Evolutionary conservation across 2,888 invertebrate genomes (phyloP), one percentile per base, ranked within the genome.

Genomic region (Amphimallon solstitiale): DNA sequence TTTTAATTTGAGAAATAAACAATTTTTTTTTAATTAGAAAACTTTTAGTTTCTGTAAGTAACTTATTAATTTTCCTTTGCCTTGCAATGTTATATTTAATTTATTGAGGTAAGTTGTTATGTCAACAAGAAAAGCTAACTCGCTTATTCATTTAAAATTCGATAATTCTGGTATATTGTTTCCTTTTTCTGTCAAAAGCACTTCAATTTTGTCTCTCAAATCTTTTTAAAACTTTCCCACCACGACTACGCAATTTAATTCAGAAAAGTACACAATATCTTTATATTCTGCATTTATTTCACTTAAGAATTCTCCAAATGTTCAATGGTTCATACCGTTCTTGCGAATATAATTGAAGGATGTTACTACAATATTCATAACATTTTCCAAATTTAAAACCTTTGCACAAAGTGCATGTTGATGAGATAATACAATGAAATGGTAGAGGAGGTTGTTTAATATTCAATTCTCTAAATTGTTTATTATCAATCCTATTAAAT

Each of bases 81-180:
- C 63, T 67, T 64, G 61, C 10, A 68, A 52, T 65, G 46, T 65
- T 61, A 68, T 38, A 60, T 60, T 65, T 21, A 65, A 54, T 14
- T 7, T 37, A 54, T 67, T 67, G 23, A 67, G n/a, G n/a, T n/a
- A n/a, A n/a, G n/a, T n/a, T n/a, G n/a, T n/a, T n/a, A n/a, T n/a
- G n/a, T n/a, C n/a, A n/a, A n/a, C n/a, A n/a, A n/a, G n/a, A n/a
- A n/a, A n/a, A n/a, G n/a, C n/a, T n/a, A n/a, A n/a, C n/a, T n/a
- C n/a, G n/a, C n/a, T n/a, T n/a, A n/a, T n/a, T n/a, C n/a, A n/a
- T n/a, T n/a, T n/a, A n/a, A n/a, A n/a, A n/a, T n/a, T n/a, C n/a
- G n/a, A n/a, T n/a, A n/a, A n/a, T n/a, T n/a, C n/a, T 21, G n/a
- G n/a, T n/a, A n/a, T n/a, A n/a, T n/a, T n/a, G n/a, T n/a, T n/a